A percentile compares a stretch with the other conserved stretches of the same genome.
Evolutionary conservation across 2,113 vertebrate species (phyloP).

Genomic region (Malurus elegans): DNA sequence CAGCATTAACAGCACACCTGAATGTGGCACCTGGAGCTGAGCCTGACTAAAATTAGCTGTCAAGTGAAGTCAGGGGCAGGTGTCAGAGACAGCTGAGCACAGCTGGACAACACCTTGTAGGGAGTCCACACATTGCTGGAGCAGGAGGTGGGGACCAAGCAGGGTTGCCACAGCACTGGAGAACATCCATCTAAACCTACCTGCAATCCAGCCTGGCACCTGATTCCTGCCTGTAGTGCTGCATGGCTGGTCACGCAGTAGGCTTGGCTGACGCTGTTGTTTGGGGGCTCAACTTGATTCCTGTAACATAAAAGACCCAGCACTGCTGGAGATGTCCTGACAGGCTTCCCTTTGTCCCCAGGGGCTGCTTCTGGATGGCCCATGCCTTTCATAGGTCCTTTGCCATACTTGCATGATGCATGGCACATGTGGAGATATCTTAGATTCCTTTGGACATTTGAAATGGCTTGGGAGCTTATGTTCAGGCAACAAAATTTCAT

Average conservation of each 20-base stretch:
- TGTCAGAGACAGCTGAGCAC: not conserved
- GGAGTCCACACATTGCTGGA: not conserved
- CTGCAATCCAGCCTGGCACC: not conserved
- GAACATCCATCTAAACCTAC: not conserved
- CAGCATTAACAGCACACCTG: not conserved
- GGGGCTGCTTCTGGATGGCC: not conserved
- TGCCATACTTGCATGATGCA: not conserved
- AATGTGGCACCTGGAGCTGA: not conserved
- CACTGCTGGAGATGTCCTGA: not conserved
- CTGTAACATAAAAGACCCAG: not conserved
- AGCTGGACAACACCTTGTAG: not conserved
- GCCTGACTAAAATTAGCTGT: not conserved
- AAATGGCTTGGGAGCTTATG: not conserved
- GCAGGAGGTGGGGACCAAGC: not conserved
- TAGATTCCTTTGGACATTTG: not conserved
- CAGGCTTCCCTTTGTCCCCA: not conserved
- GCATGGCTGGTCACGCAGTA: not conserved
- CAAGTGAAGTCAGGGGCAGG: not conserved
- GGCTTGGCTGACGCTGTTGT: not conserved
- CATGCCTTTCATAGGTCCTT: not conserved
- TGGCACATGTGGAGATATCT: fast-evolving
- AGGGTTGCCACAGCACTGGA: not conserved
- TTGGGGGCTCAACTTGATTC: not conserved
- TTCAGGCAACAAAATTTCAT: not conserved
- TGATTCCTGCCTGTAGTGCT: not conserved